Conservation (phyloP, 2,113 vertebrate genomes). For the Barnardius zonarius region DNA sequence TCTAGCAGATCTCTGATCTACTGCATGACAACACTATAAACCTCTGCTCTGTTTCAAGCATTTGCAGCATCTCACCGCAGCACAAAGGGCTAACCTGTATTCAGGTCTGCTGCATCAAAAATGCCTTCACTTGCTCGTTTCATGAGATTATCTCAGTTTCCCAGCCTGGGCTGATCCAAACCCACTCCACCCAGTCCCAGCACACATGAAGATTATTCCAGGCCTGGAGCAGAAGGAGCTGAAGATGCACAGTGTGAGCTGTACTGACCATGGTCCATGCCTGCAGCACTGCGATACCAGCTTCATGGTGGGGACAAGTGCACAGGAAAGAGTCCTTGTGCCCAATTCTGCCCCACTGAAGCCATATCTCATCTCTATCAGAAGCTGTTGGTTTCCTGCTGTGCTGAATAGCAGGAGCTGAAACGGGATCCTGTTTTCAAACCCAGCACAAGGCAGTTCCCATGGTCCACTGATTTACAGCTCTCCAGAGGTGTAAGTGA, state of each 20-base stretch:
- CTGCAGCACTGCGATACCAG: background rate
- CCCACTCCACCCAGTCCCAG: background rate
- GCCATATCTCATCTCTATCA: background rate
- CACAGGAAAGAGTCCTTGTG: rapidly evolving
- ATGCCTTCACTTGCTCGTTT: background rate
- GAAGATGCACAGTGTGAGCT: background rate
- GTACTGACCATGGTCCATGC: rapidly evolving
- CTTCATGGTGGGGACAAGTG: background rate
- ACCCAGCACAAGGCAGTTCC: background rate
- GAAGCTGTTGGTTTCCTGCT: background rate
- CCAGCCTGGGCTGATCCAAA: background rate
- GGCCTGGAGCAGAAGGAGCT: background rate
- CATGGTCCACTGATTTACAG: background rate
- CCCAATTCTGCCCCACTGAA: background rate
- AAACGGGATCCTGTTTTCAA: background rate
- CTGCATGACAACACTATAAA: background rate
- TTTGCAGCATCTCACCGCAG: background rate
- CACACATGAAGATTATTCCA: background rate
- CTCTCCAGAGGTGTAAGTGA: background rate
- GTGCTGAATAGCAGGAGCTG: background rate
- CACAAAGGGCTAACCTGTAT: background rate
- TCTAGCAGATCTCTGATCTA: background rate
- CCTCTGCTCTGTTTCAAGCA: background rate
- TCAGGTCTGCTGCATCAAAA: background rate
- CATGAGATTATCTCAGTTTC: background rate